These are phyloP conservation scores for Phrixothrix hirtus DNA, from an alignment of 2,888 invertebrate genomes.

Conservation along the genomic window DNA sequence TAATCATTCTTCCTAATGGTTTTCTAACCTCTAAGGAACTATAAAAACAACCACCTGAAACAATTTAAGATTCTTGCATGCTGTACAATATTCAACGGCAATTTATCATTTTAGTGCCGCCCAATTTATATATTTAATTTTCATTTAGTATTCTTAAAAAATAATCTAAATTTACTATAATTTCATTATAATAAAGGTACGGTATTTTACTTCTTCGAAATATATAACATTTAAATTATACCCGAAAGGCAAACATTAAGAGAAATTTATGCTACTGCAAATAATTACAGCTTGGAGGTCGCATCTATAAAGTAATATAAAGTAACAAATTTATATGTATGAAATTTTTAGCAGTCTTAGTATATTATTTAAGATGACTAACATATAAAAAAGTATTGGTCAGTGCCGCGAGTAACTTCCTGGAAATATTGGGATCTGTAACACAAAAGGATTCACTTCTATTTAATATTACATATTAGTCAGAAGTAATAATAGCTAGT, in stretches of 20 bases:
- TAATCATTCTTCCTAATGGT: conserved; percentile 1
- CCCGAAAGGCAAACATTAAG: conserved; percentile 7
- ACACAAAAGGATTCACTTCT: no score
- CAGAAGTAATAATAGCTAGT: no score
- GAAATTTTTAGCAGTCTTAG: no score
- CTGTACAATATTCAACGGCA: not conserved
- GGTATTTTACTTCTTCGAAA: not conserved
- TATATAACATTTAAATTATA: conserved; percentile 10
- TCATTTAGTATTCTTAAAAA: not conserved
- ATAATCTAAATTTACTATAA: conserved; percentile 2
- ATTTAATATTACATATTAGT: no score
- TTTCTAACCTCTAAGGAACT: conserved; percentile 8
- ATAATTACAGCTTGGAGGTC: conserved; percentile 2
- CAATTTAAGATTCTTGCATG: conserved; percentile 1
- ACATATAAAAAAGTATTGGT: no score
- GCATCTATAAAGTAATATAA: no score
- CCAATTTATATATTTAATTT: not conserved
- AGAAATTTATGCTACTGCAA: conserved; percentile 4
- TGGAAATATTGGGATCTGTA: no score
- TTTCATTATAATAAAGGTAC: conserved; percentile 2
- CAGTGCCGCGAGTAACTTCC: no score
- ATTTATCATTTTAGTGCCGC: not conserved
- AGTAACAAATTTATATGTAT: no score
- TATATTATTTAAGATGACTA: no score
- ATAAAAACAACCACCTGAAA: conserved; percentile 3